Evolutionary conservation across 2,113 vertebrate species (phyloP).

Genomic region (Hippocampus guttulatus): DNA sequence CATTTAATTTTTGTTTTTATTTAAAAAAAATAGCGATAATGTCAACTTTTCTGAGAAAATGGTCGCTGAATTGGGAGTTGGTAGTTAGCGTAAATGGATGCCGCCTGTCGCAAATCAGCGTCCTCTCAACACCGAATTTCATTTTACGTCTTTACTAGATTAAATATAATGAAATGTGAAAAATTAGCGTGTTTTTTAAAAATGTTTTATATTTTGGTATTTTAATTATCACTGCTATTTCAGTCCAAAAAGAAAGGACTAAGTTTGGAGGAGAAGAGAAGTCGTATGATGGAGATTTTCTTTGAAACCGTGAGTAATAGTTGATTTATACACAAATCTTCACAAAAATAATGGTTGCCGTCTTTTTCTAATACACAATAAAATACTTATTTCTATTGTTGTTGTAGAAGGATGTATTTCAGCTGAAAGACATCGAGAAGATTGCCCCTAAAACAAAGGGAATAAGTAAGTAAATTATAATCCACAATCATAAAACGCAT

Average conservation of each 20-base stretch:
- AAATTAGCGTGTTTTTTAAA: too few relatives aligned
- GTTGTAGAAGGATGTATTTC: constrained; percentile 93
- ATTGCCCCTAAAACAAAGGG: constrained; percentile 96
- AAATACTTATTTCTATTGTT: neutral
- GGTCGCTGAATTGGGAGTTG: neutral
- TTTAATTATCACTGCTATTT: constrained; percentile 14
- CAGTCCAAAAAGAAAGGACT: constrained; percentile 97
- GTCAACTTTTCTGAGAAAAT: neutral
- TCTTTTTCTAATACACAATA: neutral
- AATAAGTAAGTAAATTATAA: constrained; percentile 82
- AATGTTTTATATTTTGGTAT: neutral
- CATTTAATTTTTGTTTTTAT: too few relatives aligned
- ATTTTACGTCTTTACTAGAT: neutral
- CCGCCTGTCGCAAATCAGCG: neutral
- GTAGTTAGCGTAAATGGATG: neutral
- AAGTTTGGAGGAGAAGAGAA: constrained; percentile 92
- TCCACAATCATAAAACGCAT: neutral
- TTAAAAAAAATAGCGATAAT: neutral
- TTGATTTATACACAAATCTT: neutral
- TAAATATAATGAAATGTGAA: neutral
- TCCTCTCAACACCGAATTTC: neutral
- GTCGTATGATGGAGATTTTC: constrained; percentile 98
- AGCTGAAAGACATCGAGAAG: constrained; percentile 97
- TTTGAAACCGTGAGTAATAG: constrained; percentile 85
- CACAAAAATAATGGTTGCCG: neutral